Evolutionary conservation across 2,888 invertebrate genomes (phyloP).

Genomic region (Eristalis intricaria): DNA sequence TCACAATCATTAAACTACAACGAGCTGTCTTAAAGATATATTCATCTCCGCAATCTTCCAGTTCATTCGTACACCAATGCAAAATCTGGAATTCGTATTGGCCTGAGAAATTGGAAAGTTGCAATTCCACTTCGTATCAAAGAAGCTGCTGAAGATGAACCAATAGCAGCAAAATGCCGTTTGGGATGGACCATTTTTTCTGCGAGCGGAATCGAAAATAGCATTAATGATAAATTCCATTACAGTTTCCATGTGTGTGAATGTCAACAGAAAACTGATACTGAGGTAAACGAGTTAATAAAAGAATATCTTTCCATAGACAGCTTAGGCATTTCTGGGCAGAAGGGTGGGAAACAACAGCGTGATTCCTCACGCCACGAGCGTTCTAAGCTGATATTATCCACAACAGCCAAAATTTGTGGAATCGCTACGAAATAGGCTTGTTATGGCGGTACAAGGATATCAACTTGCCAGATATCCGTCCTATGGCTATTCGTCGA

Average conservation of each 20-base stretch:
- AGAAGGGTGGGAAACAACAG: neutral
- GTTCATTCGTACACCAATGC: neutral
- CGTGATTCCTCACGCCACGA: too few relatives aligned
- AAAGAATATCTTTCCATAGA: conserved; percentile 3
- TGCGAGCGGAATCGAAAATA: neutral
- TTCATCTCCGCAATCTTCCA: conserved; percentile 1
- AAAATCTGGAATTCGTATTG: neutral
- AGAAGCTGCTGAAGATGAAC: conserved; percentile 1
- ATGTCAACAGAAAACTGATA: neutral
- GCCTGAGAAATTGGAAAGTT: neutral
- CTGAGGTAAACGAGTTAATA: neutral
- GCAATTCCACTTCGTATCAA: conserved; percentile 11
- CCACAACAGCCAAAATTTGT: neutral
- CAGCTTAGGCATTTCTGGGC: neutral
- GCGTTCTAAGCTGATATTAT: neutral
- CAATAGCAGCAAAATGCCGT: neutral
- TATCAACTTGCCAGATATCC: conserved; percentile 71
- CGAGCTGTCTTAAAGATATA: neutral
- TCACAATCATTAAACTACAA: neutral
- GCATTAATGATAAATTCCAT: neutral
- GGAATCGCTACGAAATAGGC: conserved; percentile 54
- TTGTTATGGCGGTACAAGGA: conserved; percentile 71
- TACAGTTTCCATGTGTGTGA: conserved; percentile 3
- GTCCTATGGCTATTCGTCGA: conserved; percentile 32
- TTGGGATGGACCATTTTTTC: neutral